Evolutionary conservation across 2,113 vertebrate species (phyloP).

Genomic region (Nematolebias whitei): DNA sequence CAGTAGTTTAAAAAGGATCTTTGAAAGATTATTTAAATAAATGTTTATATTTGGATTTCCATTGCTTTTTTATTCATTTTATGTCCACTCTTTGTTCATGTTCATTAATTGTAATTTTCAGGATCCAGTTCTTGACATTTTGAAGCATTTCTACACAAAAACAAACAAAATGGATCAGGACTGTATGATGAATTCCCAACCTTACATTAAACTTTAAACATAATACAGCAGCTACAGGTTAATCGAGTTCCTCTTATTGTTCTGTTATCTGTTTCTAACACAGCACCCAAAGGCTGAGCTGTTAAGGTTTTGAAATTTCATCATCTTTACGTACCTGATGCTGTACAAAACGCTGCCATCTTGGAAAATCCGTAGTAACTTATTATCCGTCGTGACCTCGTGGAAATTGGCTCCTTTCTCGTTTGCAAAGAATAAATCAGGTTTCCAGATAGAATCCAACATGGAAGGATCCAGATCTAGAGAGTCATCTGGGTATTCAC

Average conservation of each 20-base stretch:
- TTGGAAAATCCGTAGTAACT: slow-evolving; percentile 93
- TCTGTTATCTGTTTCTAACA: background rate
- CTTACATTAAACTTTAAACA: background rate
- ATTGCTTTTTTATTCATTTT: no score
- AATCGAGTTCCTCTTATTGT: background rate
- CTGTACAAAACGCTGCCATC: slow-evolving; percentile 93
- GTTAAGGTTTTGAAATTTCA: background rate
- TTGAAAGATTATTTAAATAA: no score
- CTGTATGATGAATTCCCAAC: background rate
- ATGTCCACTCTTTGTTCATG: no score
- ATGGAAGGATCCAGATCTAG: slow-evolving; percentile 93
- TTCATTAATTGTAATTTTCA: no score
- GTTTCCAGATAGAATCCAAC: slow-evolving; percentile 96
- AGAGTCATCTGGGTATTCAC: slow-evolving; percentile 90
- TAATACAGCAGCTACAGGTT: background rate
- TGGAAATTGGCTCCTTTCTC: slow-evolving; percentile 96
- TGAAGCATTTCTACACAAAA: background rate
- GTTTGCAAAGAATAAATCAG: slow-evolving; percentile 93
- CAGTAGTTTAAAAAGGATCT: no score
- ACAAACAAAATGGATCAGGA: no score
- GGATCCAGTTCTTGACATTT: background rate
- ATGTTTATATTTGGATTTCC: no score
- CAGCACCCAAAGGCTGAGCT: background rate
- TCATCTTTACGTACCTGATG: slow-evolving; percentile 82
- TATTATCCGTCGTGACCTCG: slow-evolving; percentile 93